Conservation (phyloP, 1,140 invertebrate species). For the Tetraneura akinire region DNA sequence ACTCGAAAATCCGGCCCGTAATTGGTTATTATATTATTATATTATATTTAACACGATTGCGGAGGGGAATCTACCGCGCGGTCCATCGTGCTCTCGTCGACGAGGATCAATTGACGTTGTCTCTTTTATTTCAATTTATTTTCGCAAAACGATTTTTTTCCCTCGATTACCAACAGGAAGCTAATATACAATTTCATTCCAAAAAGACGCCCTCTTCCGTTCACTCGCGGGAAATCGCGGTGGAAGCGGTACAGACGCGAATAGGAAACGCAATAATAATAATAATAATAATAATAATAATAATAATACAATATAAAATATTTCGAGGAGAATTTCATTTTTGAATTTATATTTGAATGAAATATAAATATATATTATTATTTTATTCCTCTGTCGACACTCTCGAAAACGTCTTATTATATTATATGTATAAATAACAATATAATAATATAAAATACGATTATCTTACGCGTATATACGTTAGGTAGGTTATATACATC, state of each 20-base stretch:
- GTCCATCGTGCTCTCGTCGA: slow-evolving; percentile 44
- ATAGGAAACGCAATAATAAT: not conserved
- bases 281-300: too few species aligned
- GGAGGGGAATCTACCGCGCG: not conserved
- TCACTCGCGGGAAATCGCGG: slow-evolving; percentile 29
- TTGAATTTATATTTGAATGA: not conserved
- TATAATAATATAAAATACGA: too few species aligned
- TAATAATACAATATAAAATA: not conserved
- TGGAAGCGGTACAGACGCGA: not conserved
- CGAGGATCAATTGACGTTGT: slow-evolving; percentile 39
- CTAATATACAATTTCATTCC: slow-evolving; percentile 34
- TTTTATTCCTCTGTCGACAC: too few species aligned
- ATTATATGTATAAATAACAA: too few species aligned
- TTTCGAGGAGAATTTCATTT: not conserved
- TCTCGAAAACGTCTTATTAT: too few species aligned
- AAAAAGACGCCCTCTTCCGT: slow-evolving; percentile 42
- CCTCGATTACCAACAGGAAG: slow-evolving; percentile 37
- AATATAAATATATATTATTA: too few species aligned
- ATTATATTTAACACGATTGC: slow-evolving; percentile 1
- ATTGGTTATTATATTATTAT: slow-evolving; percentile 50
- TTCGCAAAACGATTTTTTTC: slow-evolving; percentile 30
- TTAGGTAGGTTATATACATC: too few species aligned
- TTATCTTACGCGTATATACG: too few species aligned
- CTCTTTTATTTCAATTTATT: slow-evolving; percentile 49
- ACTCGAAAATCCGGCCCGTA: slow-evolving; percentile 33